A percentile compares a stretch with the other conserved stretches of the same genome.
phyloP scores from a whole-genome alignment of 1,140 invertebrate genomes.

The Drosophila murphyi region DNA sequence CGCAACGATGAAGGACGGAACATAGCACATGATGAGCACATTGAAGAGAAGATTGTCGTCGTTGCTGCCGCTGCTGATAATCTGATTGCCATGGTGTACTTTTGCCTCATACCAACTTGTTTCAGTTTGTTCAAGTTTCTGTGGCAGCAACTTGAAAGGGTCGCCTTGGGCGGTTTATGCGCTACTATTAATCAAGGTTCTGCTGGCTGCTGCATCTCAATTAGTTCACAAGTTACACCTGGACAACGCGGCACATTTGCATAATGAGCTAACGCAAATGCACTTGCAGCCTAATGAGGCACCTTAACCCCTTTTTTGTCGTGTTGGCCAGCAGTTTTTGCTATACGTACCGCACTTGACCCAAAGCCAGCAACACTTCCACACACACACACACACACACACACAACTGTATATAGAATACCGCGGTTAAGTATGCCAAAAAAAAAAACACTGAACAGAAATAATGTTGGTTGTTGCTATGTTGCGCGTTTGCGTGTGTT shows the following conservation, averaged over 20 bases:
- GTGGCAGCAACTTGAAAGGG: conserved; percentile 16
- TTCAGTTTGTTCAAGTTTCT: conserved; percentile 56
- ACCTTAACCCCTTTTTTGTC: conserved; percentile 60
- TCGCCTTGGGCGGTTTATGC: conserved; percentile 20
- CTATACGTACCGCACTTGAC: conserved; percentile 53
- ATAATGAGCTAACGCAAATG: conserved; percentile 16
- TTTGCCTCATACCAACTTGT: conserved; percentile 68
- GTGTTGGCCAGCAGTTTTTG: conserved; percentile 25
- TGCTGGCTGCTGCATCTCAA: conserved; percentile 25
- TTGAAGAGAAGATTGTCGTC: conserved; percentile 29
- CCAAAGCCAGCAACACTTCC: conserved; percentile 50
- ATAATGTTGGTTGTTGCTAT: not conserved
- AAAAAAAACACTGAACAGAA: not conserved
- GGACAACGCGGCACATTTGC: conserved; percentile 21
- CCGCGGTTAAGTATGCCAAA: conserved; percentile 1
- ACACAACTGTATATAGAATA: not conserved
- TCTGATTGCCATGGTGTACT: conserved; percentile 71
- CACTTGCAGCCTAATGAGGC: conserved; percentile 56
- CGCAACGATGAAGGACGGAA: conserved; percentile 21
- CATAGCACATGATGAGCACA: conserved; percentile 56
- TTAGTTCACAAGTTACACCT: conserved; percentile 31
- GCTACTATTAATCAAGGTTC: conserved; percentile 19
- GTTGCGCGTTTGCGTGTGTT: conserved; percentile 1
- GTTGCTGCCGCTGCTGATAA: conserved; percentile 40
- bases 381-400: not conserved